Percentiles rank a stretch among this genome's conserved stretches.
Evolutionary conservation across 2,113 vertebrate genomes (phyloP).

Genomic region (Gobius niger): DNA sequence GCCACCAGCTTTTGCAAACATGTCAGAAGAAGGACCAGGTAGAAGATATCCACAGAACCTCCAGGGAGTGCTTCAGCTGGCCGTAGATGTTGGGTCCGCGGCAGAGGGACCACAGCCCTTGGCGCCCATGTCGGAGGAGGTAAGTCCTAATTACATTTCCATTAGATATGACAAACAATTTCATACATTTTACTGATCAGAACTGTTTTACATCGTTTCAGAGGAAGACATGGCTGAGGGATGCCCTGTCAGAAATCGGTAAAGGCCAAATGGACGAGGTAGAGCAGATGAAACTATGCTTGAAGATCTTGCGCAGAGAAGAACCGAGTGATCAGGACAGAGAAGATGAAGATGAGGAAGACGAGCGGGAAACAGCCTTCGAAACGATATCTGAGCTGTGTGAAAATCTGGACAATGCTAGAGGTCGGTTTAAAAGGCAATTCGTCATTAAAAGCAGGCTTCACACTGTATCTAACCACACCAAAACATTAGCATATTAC

Average conservation of each 20-base stretch:
- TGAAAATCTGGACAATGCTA: constrained; percentile 90
- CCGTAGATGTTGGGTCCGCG: constrained; percentile 82
- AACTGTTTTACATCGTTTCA: constrained; percentile 31
- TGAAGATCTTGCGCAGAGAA: constrained; percentile 67
- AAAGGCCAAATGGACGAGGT: constrained; percentile 85
- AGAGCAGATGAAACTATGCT: constrained; percentile 86
- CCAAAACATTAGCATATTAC: no score
- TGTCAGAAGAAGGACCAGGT: constrained; percentile 71
- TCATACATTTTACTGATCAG: background rate
- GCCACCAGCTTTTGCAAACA: constrained; percentile 11
- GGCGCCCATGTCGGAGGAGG: constrained; percentile 87
- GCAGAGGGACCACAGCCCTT: constrained; percentile 69
- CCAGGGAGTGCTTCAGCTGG: constrained; percentile 85
- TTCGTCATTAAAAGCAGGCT: background rate
- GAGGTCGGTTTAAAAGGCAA: constrained; percentile 72
- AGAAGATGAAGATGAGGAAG: constrained; percentile 63
- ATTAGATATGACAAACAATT: background rate
- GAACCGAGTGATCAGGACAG: constrained; percentile 17
- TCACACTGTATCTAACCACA: no score
- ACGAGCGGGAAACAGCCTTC: constrained; percentile 78
- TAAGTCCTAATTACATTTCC: constrained; percentile 30
- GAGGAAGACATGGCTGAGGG: constrained; percentile 83
- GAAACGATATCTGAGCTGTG: constrained; percentile 86
- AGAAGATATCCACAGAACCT: constrained; percentile 81
- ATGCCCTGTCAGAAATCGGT: constrained; percentile 80